Evolutionary conservation across 2,888 invertebrate species (phyloP).

Genomic region (Tanytarsus gracilentus): DNA sequence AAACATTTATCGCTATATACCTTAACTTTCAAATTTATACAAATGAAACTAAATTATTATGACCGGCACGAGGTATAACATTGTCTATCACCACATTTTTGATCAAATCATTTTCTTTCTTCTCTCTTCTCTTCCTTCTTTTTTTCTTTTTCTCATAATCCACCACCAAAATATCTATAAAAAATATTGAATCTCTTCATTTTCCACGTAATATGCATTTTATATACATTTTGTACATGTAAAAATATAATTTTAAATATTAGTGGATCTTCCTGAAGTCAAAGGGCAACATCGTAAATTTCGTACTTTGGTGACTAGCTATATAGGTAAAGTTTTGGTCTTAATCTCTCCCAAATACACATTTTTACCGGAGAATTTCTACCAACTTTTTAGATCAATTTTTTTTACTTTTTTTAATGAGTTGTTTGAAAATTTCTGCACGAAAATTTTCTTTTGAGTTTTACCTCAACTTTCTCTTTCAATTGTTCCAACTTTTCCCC

Average conservation of each 20-base stretch:
- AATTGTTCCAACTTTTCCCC: no score
- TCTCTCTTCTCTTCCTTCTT: constrained; percentile 15
- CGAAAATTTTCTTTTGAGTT: no score
- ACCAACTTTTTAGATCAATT: not conserved
- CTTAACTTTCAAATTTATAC: no score
- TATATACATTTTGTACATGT: constrained; percentile 21
- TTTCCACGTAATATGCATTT: constrained; percentile 5
- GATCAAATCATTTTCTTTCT: not conserved
- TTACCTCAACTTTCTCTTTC: no score
- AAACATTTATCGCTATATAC: no score
- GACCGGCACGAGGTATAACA: no score
- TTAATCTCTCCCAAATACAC: not conserved
- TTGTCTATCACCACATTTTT: no score
- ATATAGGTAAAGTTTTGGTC: constrained; percentile 73
- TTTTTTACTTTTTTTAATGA: not conserved
- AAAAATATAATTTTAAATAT: constrained; percentile 40
- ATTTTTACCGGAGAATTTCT: not conserved
- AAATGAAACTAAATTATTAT: no score
- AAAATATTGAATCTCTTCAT: constrained; percentile 6
- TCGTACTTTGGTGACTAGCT: constrained; percentile 98
- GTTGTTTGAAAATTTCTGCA: no score
- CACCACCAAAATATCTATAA: no score
- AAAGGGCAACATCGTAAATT: constrained; percentile 99
- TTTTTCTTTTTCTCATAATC: no score
- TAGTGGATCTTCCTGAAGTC: constrained; percentile 96